Evolutionary conservation across 2,113 vertebrate species (phyloP), one percentile per base, ranked within the genome.

Genomic region (Dasyprocta punctata): DNA sequence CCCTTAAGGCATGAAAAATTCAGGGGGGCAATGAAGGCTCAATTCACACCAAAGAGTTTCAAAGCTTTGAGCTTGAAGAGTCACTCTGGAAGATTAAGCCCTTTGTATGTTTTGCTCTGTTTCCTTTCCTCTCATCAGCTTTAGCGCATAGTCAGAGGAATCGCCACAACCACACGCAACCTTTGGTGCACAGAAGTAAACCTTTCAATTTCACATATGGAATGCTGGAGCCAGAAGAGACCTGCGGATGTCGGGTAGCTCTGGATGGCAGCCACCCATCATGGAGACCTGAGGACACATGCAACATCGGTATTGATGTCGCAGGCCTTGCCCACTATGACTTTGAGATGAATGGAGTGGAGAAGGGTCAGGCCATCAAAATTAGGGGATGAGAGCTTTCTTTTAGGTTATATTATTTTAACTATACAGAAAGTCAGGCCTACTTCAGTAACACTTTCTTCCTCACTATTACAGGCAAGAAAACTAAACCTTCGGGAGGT

Each of bases 221-320:
- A 56, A 19, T 1, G 4, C 0, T 5, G 1, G 36, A 20, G 30
- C 22, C 1, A 2, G 56, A 12, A 5, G 22, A 71, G 47, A 1
- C 9, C 9, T 30, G 61, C n/a, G 36, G 89, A 5, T 0, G 17
- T 2, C 0, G 4, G 0, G 4, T 0, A 49, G 36, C 11, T 90
- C 47, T 63, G 6, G 0, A 33, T 56, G 30, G 44, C 20, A 13
- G 38, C 5, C 26, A 49, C 73, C 69, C 33, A 3, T 38, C 28
- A 82, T 14, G 69, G 63, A 33, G 47, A 61, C 52, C 13, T 7
- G 38, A 6, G 2, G 16, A 47, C 73, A 47, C 2, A 2, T 3
- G 41, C 26, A 28, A 11, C 73, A 28, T 16, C 28, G 6, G 26
- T 49, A 28, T 30, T 49, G 13, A 49, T 47, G 2, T 26, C 44